These are phyloP conservation scores for Cyrtorhinus lividipennis DNA, from an alignment of 1,140 invertebrate species.

Conservation along the genomic window DNA sequence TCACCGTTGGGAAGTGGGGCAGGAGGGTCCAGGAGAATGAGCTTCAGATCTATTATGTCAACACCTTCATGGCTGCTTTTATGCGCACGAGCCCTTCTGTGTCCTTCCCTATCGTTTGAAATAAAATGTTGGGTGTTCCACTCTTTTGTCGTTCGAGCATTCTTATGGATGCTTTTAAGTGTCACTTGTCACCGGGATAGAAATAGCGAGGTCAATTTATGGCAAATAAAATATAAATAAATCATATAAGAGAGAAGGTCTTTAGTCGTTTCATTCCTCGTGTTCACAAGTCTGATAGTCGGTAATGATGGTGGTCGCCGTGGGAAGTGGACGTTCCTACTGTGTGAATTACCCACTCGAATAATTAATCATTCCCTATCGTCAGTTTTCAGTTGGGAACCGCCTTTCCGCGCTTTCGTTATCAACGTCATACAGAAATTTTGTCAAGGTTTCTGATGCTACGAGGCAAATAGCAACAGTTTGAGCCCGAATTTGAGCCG, in stretches of 20 bases:
- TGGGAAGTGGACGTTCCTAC: neutral
- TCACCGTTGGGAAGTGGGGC: neutral
- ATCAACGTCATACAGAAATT: too few relatives aligned
- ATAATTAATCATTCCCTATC: too few relatives aligned
- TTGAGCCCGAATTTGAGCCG: too few relatives aligned
- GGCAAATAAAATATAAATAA: neutral
- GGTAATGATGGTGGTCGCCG: neutral
- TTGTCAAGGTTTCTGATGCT: too few relatives aligned
- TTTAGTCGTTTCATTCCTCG: neutral
- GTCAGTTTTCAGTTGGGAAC: too few relatives aligned
- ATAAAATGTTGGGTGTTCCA: neutral
- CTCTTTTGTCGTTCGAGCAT: neutral
- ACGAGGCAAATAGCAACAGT: too few relatives aligned
- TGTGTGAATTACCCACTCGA: too few relatives aligned
- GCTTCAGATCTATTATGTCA: too few relatives aligned
- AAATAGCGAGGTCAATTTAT: neutral
- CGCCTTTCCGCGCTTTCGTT: too few relatives aligned
- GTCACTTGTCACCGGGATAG: neutral
- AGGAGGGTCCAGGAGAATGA: too few relatives aligned
- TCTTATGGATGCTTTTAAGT: neutral
- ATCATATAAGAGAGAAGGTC: neutral
- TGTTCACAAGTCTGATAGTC: too few relatives aligned
- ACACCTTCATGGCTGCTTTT: too few relatives aligned
- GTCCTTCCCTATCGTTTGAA: neutral
- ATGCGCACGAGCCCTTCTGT: neutral